phyloP scores from a whole-genome alignment of 2,888 invertebrate genomes.

The Oeneis ivallda region DNA sequence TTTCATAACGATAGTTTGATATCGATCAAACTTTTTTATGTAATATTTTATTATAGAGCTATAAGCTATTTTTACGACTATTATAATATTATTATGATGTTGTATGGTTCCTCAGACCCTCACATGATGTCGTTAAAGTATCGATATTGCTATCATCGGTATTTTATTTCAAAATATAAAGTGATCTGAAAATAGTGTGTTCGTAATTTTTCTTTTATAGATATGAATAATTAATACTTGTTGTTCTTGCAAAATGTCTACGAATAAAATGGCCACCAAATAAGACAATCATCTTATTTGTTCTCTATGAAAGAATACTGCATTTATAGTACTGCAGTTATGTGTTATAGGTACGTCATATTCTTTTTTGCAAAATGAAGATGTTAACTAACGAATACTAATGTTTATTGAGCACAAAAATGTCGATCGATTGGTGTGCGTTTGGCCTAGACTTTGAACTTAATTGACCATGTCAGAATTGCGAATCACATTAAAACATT shows the following conservation, averaged over 20 bases:
- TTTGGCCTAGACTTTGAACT: neutral
- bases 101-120: conserved; percentile 6
- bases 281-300: neutral
- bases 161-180: neutral
- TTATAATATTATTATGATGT: conserved; percentile 4
- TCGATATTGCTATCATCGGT: neutral
- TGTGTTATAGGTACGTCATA: neutral
- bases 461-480: neutral
- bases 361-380: neutral
- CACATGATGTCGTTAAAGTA: conserved; percentile 4
- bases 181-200: neutral
- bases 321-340: too few relatives aligned
- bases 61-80: conserved; percentile 4
- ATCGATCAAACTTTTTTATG: conserved; percentile 9
- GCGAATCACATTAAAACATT: conserved; percentile 29
- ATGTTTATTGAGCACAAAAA: too few relatives aligned
- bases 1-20: conserved; percentile 1
- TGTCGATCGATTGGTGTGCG: too few relatives aligned
- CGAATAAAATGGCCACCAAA: neutral
- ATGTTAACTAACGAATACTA: too few relatives aligned
- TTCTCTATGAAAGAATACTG: too few relatives aligned
- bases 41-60: conserved; percentile 6
- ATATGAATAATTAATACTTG: neutral
- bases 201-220: neutral
- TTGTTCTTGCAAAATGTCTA: neutral